Percentiles rank a stretch among this genome's conserved stretches.
These are phyloP conservation scores for Propithecus perrieri DNA, from an alignment of 2,797 vertebrate species.

Conservation along the genomic window DNA sequence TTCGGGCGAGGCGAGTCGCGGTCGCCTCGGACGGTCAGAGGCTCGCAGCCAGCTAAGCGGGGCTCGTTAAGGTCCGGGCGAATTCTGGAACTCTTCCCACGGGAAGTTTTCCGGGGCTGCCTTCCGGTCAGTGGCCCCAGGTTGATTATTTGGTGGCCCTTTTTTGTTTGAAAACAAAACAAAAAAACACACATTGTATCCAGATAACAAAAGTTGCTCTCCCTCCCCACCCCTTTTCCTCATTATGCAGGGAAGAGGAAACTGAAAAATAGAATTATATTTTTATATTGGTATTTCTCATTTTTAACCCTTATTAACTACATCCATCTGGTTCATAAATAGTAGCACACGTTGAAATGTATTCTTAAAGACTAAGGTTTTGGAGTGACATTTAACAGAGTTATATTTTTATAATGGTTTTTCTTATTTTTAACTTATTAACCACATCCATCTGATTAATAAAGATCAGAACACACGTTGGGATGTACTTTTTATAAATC, in stretches of 20 bases:
- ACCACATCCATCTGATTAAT: constrained; percentile 44
- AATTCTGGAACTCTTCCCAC: constrained; percentile 76
- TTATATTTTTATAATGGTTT: constrained; percentile 46
- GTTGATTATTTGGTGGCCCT: constrained; percentile 75
- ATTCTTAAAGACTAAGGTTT: constrained; percentile 34
- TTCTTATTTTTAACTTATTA: constrained; percentile 47
- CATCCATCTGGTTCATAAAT: constrained; percentile 45
- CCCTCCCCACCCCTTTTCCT: constrained; percentile 70
- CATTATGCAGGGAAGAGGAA: constrained; percentile 76
- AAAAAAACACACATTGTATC: constrained; percentile 78
- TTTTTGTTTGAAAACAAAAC: constrained; percentile 75
- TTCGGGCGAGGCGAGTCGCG: constrained; percentile 21
- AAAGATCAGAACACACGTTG: constrained; percentile 43
- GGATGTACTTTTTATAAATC: constrained; percentile 35
- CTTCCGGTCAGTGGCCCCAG: constrained; percentile 74
- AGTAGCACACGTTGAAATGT: constrained; percentile 36
- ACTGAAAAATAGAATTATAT: constrained; percentile 83
- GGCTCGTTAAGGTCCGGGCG: constrained; percentile 28
- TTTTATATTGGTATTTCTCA: constrained; percentile 79
- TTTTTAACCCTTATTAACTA: constrained; percentile 67
- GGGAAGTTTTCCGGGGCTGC: constrained; percentile 80
- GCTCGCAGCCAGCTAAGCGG: constrained; percentile 50
- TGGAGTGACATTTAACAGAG: constrained; percentile 33
- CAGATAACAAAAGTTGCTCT: constrained; percentile 80
- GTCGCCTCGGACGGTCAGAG: background rate